Conservation (phyloP, 2,113 vertebrate species). For the Sinosuthora webbiana region DNA sequence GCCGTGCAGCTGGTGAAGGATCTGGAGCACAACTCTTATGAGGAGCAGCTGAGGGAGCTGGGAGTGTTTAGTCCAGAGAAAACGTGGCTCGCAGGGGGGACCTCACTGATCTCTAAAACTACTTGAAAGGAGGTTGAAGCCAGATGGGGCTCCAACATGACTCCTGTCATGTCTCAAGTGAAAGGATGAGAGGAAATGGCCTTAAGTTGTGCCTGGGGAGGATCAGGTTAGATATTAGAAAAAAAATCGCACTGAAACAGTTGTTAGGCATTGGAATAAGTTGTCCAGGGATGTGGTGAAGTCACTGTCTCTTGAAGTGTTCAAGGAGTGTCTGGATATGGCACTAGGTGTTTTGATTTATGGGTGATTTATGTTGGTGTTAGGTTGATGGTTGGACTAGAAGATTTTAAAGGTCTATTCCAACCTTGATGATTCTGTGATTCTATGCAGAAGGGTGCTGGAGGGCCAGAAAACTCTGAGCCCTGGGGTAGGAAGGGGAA, state of each 20-base stretch:
- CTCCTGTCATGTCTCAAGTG: not conserved
- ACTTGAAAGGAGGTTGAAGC: not conserved
- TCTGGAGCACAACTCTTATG: not conserved
- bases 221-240: not conserved
- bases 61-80: not conserved
- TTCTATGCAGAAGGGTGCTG: not conserved
- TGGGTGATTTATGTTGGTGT: not conserved
- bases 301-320: not conserved
- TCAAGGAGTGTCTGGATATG: not conserved
- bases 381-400: not conserved
- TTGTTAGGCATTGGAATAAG: not conserved
- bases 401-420: not conserved
- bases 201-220: not conserved
- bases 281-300: not conserved
- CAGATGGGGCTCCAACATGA: too few species aligned
- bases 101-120: not conserved
- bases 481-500: not conserved
- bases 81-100: accelerated
- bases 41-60: not conserved
- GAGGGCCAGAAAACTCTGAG: not conserved
- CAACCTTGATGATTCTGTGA: not conserved
- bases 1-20: not conserved
- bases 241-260: accelerated
- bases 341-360: not conserved
- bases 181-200: not conserved